Percentiles rank a stretch among this genome's conserved stretches.
phyloP scores from a whole-genome alignment of 2,888 invertebrate genomes.

The Sarcophaga caerulescens region DNA sequence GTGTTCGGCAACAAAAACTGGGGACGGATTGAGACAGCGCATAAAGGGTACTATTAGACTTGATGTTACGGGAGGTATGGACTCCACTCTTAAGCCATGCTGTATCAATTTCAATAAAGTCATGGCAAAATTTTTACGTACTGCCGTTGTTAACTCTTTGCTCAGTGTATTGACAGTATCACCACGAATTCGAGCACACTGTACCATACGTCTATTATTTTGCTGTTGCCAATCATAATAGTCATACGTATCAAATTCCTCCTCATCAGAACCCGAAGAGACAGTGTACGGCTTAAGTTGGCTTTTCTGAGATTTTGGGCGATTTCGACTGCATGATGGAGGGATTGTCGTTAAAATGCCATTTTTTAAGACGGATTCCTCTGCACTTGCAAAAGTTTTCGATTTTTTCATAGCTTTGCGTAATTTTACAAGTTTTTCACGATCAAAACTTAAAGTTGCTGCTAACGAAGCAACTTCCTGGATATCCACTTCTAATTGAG shows the following conservation, averaged over 20 bases:
- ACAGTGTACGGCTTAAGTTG: constrained; percentile 76
- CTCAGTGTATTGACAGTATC: constrained; percentile 82
- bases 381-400: constrained; percentile 82
- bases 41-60: constrained; percentile 93
- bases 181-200: constrained; percentile 74
- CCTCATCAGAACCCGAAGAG: constrained; percentile 80
- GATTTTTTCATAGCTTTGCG: constrained; percentile 82
- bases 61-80: constrained; percentile 76
- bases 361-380: constrained; percentile 50
- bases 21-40: constrained; percentile 85
- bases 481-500: constrained; percentile 88
- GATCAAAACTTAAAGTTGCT: constrained; percentile 78
- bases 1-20: constrained; percentile 70
- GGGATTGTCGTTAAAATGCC: constrained; percentile 60
- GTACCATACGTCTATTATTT: constrained; percentile 73
- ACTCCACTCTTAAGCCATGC: constrained; percentile 88
- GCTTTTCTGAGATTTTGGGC: constrained; percentile 65
- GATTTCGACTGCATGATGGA: constrained; percentile 67
- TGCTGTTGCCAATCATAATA: constrained; percentile 77
- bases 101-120: constrained; percentile 95
- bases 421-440: constrained; percentile 76
- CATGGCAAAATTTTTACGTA: constrained; percentile 95
- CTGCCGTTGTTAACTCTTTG: constrained; percentile 92
- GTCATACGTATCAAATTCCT: constrained; percentile 76
- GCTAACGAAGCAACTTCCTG: constrained; percentile 80